These are phyloP conservation scores for Mythimna albipuncta DNA, from an alignment of 2,888 invertebrate genomes.

Conservation along the genomic window DNA sequence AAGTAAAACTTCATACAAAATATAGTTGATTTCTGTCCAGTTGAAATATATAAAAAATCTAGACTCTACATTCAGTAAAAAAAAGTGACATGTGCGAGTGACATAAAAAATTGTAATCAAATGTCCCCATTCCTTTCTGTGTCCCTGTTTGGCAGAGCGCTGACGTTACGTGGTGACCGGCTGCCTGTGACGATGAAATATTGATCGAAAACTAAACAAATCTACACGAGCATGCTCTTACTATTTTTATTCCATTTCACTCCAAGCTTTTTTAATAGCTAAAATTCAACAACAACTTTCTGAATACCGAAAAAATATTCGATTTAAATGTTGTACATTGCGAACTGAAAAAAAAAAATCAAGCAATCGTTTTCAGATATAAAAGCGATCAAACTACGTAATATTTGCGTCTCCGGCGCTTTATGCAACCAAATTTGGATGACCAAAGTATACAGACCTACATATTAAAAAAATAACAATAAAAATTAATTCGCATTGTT, in stretches of 20 bases:
- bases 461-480: constrained; percentile 67
- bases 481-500: constrained; percentile 79
- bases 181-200: constrained; percentile 83
- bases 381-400: constrained; percentile 64
- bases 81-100: constrained; percentile 11
- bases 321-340: constrained; percentile 17
- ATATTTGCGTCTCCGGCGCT: constrained; percentile 61
- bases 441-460: constrained; percentile 53
- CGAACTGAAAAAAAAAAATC: constrained; percentile 39
- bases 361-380: constrained; percentile 52
- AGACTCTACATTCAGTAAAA: not conserved
- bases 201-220: constrained; percentile 82
- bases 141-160: constrained; percentile 63
- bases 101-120: constrained; percentile 24
- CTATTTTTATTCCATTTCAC: constrained; percentile 43
- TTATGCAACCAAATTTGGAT: constrained; percentile 67
- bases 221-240: constrained; percentile 64
- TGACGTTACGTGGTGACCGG: constrained; percentile 78
- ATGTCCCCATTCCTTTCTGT: constrained; percentile 54
- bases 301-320: constrained; percentile 2
- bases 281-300: constrained; percentile 27
- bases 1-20: no score
- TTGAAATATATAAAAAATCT: not conserved
- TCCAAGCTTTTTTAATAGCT: constrained; percentile 23
- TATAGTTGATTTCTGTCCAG: not conserved